Conservation (phyloP, 2,797 vertebrate genomes). For the Galaxias olidus region DNA sequence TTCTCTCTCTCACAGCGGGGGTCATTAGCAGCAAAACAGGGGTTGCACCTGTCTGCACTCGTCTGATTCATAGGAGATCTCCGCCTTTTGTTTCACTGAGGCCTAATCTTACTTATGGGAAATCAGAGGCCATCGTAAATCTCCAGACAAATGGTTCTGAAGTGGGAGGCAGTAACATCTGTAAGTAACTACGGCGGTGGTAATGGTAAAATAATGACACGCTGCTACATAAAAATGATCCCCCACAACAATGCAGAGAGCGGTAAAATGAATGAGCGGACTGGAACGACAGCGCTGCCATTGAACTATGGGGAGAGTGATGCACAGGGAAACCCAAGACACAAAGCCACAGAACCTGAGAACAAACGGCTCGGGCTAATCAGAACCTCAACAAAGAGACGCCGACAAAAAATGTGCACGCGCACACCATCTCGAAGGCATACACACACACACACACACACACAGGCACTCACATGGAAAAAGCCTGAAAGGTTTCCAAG, state of each 20-base stretch:
- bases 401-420: no score
- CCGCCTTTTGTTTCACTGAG: conserved; percentile 19
- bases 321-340: no score
- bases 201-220: neutral
- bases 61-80: conserved; percentile 32
- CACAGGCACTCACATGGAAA: no score
- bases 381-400: no score
- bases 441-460: no score
- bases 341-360: neutral
- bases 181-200: neutral
- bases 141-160: conserved; percentile 15
- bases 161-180: conserved; percentile 27
- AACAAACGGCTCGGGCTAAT: neutral
- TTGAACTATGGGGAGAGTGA: no score
- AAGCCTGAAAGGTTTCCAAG: neutral
- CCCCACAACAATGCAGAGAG: conserved; percentile 16
- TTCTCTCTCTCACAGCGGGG: conserved; percentile 29
- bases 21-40: conserved; percentile 44
- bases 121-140: conserved; percentile 2
- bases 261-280: neutral
- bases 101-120: conserved; percentile 9
- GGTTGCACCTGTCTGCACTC: conserved; percentile 37
- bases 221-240: conserved; percentile 20
- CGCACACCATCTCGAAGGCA: no score
- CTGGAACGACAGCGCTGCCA: conserved; percentile 1